These are phyloP conservation scores for Drymonia ruficornis DNA, from an alignment of 2,888 invertebrate species.

Conservation along the genomic window DNA sequence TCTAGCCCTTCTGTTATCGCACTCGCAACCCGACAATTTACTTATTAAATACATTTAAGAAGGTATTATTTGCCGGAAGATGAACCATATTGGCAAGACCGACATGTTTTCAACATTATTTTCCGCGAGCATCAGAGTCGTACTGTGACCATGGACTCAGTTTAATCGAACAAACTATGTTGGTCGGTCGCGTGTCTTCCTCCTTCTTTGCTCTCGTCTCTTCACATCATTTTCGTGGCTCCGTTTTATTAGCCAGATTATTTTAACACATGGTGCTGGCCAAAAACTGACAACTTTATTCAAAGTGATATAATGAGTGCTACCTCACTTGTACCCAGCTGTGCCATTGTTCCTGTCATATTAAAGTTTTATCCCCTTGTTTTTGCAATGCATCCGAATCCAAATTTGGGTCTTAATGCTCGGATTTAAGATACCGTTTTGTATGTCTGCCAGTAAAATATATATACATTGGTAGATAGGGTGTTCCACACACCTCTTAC, in stretches of 20 bases:
- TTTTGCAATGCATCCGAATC: constrained; percentile 9
- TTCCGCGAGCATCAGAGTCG: too few species aligned
- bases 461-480: constrained; percentile 23
- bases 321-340: constrained; percentile 36
- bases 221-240: constrained; percentile 46
- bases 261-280: constrained; percentile 53
- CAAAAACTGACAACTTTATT: constrained; percentile 50
- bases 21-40: too few species aligned
- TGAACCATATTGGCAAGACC: too few species aligned
- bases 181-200: too few species aligned
- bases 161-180: too few species aligned
- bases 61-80: too few species aligned
- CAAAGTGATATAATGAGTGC: constrained; percentile 48
- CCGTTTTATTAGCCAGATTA: constrained; percentile 61
- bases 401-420: constrained; percentile 15
- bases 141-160: too few species aligned
- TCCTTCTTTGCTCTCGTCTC: too few species aligned
- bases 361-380: constrained; percentile 33
- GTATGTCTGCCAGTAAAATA: constrained; percentile 17
- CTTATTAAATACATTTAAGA: too few species aligned
- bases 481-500: constrained; percentile 24
- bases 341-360: constrained; percentile 40
- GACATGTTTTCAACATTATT: too few species aligned
- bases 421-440: constrained; percentile 16
- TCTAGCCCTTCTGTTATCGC: too few species aligned